Base-by-base conservation (phyloP, 2,888 invertebrate genomes). In the Muschampia staudingeri region DNA sequence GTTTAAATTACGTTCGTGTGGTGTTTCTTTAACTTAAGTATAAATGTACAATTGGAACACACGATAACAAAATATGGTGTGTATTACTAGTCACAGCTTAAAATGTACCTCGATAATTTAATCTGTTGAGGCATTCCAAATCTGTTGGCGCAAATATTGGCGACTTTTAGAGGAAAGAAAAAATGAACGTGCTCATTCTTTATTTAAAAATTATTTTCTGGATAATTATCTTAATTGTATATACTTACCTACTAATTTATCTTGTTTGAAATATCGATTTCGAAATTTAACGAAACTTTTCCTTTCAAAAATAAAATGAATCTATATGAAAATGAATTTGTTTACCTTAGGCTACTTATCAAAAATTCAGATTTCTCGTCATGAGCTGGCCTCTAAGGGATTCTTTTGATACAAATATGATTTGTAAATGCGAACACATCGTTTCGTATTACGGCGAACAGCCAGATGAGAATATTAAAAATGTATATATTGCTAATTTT, bases 1-100 rank as follows among this genome's bases (percentile, higher is more conserved):
- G 93, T 95, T 95, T 93, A 93, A 95, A 95, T 95, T 96, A 95
- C 95, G 96, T 96, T 95, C 93, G 96, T 96, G 96, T 96, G 96
- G 96, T 96, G 95, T 96, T 96, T 93, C 92, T 95, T 95, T 95
- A 94, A 94, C 92, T 90, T 95, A 94, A 95, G 95, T 90, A 85
- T 89, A 88, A 82, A 81, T 82, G 83, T 85, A 84, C 84, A 81
- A 82, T 83, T 82, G 90, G 91, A 91, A 91, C 93, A 93, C 92
- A 92, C 92, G 89, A 92, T 92, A 91, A 91, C 91, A 93, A 93
- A 91, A 91, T 91, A 92, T 89, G 91, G 94, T 95, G 96, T 96
- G 95, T 92, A 84, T 90, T 91, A 94, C 96, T 96, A 96, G 96
- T 96, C 96, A 96, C 95, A 94, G 93, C 93, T 94, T 69, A 91